Evolutionary conservation across 2,797 vertebrate genomes (phyloP).

Genomic region (Holocentrus rufus): DNA sequence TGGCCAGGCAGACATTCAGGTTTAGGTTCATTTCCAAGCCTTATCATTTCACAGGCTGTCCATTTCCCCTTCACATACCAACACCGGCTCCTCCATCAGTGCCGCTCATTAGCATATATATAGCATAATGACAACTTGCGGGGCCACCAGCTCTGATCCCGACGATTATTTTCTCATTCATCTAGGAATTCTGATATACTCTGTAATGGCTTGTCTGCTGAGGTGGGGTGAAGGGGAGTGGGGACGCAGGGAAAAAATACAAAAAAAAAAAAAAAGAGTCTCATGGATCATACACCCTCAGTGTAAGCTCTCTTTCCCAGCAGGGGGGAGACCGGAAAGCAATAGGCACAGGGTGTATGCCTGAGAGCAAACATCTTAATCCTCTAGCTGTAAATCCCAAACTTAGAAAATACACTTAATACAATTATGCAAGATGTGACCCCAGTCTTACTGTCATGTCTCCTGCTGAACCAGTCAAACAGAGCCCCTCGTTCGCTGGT

Average conservation of each 20-base stretch:
- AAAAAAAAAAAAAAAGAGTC: conserved; percentile 22
- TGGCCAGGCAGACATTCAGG: conserved; percentile 72
- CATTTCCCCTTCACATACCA: conserved; percentile 77
- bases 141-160: conserved; percentile 79
- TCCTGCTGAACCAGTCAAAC: conserved; percentile 64
- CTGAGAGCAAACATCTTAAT: conserved; percentile 73
- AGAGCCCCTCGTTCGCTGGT: conserved; percentile 42
- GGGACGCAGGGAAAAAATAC: conserved; percentile 2
- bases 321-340: conserved; percentile 59
- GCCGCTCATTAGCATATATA: conserved; percentile 82
- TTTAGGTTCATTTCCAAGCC: conserved; percentile 78
- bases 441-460: conserved; percentile 53
- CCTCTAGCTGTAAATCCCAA: conserved; percentile 64
- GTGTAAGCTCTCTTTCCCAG: conserved; percentile 61
- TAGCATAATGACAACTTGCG: conserved; percentile 82
- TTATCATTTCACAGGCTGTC: conserved; percentile 80
- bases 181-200: conserved; percentile 79
- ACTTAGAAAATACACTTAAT: conserved; percentile 69
- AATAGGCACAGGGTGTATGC: conserved; percentile 66
- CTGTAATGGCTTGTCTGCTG: conserved; percentile 78
- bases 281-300: conserved; percentile 68
- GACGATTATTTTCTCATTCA: conserved; percentile 84
- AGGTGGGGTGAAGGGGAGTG: conserved; percentile 64
- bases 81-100: conserved; percentile 77
- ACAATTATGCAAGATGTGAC: conserved; percentile 63